Conservation (phyloP, 2,888 invertebrate genomes). For the Callimorpha dominula region DNA sequence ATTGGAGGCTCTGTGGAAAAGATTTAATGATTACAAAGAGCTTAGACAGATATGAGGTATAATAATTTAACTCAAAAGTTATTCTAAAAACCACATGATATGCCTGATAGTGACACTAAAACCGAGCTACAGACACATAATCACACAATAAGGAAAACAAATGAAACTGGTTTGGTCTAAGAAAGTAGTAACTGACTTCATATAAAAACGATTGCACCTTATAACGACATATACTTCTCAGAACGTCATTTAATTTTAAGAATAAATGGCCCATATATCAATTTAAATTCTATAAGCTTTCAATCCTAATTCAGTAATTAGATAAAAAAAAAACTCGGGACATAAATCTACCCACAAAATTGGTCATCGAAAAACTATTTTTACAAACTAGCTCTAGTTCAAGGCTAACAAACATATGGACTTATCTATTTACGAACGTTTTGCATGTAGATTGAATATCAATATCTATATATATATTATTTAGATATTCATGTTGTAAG, state of each 20-base stretch:
- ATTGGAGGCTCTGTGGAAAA: slow-evolving; percentile 91
- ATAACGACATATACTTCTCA: slow-evolving; percentile 22
- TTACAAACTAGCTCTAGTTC: slow-evolving; percentile 62
- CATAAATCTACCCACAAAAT: slow-evolving; percentile 35
- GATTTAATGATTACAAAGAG: slow-evolving; percentile 15
- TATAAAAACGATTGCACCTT: neutral
- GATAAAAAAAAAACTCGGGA: slow-evolving; percentile 22
- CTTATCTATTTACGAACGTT: slow-evolving; percentile 38
- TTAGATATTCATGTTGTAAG: slow-evolving; percentile 19
- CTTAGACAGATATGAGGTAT: neutral
- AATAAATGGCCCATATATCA: slow-evolving; percentile 44
- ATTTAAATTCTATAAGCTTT: slow-evolving; percentile 26
- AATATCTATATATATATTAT: slow-evolving; percentile 22
- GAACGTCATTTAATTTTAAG: slow-evolving; percentile 32
- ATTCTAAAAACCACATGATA: neutral
- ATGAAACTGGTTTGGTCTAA: neutral
- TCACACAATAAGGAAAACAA: slow-evolving; percentile 7
- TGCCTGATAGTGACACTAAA: neutral
- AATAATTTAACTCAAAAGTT: neutral
- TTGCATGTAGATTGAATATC: slow-evolving; percentile 34
- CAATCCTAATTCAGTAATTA: slow-evolving; percentile 34
- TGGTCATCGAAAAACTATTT: slow-evolving; percentile 27
- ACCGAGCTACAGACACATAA: neutral
- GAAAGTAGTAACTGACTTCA: neutral
- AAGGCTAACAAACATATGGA: slow-evolving; percentile 55